These are phyloP conservation scores for Ips typographus DNA, from an alignment of 1,140 invertebrate species.

Conservation along the genomic window DNA sequence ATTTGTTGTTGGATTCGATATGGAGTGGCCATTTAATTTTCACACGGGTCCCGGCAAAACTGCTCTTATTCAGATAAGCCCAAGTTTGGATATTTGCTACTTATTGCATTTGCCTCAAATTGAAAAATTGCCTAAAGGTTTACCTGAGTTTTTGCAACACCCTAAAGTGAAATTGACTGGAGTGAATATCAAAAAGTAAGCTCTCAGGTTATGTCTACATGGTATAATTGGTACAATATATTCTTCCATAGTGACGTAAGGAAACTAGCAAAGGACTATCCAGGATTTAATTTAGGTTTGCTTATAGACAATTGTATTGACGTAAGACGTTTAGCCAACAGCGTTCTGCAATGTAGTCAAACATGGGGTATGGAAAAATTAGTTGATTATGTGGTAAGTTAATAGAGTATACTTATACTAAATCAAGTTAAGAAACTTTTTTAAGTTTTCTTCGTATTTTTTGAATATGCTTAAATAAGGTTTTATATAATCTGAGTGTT, in stretches of 20 bases:
- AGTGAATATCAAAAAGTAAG: constrained; percentile 66
- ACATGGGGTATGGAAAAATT: constrained; percentile 65
- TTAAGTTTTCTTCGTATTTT: neutral
- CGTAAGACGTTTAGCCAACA: constrained; percentile 59
- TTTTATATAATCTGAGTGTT: too few species aligned
- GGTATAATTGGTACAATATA: constrained; percentile 11
- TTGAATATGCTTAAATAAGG: neutral
- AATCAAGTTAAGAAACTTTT: neutral
- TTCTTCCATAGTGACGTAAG: constrained; percentile 58
- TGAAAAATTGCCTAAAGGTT: constrained; percentile 58
- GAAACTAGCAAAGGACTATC: constrained; percentile 64
- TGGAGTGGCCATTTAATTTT: constrained; percentile 66
- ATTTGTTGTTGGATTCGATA: constrained; percentile 50
- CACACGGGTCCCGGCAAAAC: constrained; percentile 63
- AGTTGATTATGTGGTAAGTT: constrained; percentile 58
- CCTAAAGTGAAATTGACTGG: constrained; percentile 62
- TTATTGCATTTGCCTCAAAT: constrained; percentile 60
- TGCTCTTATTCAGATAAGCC: constrained; percentile 61
- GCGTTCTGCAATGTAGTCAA: constrained; percentile 54
- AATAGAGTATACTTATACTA: constrained; percentile 18
- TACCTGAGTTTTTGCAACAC: constrained; percentile 59
- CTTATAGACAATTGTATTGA: constrained; percentile 63
- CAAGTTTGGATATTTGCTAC: constrained; percentile 54
- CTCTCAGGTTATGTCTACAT: neutral
- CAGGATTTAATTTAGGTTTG: constrained; percentile 56